phyloP scores from a whole-genome alignment of 2,888 invertebrate genomes.

The Nebria brevicollis region DNA sequence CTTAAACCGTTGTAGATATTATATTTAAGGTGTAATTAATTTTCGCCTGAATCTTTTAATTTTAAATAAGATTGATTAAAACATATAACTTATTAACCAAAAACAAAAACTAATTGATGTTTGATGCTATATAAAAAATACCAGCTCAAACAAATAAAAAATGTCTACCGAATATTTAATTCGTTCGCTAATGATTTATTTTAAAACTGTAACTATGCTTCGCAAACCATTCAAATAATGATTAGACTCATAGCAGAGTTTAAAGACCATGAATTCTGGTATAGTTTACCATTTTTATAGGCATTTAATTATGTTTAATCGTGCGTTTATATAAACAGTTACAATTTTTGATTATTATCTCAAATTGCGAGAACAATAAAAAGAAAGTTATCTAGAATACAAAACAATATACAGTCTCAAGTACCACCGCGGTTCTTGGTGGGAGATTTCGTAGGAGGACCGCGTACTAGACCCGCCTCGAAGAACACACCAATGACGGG shows the following conservation, averaged over 20 bases:
- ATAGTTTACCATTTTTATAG: constrained; percentile 24
- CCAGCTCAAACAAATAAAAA: too few relatives aligned
- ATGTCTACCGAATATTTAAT: too few relatives aligned
- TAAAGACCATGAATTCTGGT: background rate
- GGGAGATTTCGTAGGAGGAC: constrained; percentile 26
- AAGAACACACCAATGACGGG: constrained; percentile 23
- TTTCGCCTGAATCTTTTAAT: too few relatives aligned
- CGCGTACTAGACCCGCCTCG: constrained; percentile 20
- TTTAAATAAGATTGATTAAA: too few relatives aligned
- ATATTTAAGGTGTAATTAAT: too few relatives aligned
- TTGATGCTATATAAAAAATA: too few relatives aligned
- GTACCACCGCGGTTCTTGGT: constrained; percentile 6
- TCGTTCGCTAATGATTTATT: too few relatives aligned
- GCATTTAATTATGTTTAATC: constrained; percentile 39
- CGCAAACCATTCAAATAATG: background rate
- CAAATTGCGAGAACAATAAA: constrained; percentile 21
- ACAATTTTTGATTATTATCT: constrained; percentile 25
- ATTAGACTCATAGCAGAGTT: background rate
- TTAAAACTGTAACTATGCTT: background rate
- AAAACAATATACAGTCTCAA: constrained; percentile 20
- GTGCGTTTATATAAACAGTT: constrained; percentile 34
- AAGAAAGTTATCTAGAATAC: constrained; percentile 24
- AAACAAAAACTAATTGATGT: too few relatives aligned
- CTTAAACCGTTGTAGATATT: too few relatives aligned
- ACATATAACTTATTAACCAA: too few relatives aligned